These are phyloP conservation scores for Onychomys arenicola DNA, from an alignment of 2,797 vertebrate species.

Conservation along the genomic window DNA sequence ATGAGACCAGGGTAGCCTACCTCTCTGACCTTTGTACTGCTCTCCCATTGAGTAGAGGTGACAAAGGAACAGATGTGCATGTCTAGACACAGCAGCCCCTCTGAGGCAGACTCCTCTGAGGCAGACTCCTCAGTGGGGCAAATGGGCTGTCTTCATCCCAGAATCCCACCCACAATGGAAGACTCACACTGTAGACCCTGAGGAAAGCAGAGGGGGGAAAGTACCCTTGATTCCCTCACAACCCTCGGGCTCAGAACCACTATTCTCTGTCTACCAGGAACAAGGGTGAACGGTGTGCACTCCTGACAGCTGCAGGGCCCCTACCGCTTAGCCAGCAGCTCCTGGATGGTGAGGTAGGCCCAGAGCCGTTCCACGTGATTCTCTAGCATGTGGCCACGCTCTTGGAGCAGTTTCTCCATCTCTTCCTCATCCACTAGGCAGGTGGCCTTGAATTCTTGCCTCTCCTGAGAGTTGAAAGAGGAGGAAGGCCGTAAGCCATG, in stretches of 20 bases:
- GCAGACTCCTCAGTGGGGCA: background rate
- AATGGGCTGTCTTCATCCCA: background rate
- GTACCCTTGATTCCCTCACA: background rate
- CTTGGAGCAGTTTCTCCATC: conserved; percentile 88
- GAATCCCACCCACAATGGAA: background rate
- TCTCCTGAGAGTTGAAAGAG: conserved; percentile 75
- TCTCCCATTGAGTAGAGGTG: background rate
- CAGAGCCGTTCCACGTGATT: conserved; percentile 94
- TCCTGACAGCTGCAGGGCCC: fast-evolving
- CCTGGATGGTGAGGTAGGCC: conserved; percentile 96
- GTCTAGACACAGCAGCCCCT: background rate
- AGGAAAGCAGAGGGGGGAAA: background rate
- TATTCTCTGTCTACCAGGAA: background rate
- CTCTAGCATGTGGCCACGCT: conserved; percentile 94
- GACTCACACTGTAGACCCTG: conserved; percentile 46
- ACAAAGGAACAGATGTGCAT: background rate
- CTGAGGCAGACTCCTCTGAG: background rate
- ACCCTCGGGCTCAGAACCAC: background rate
- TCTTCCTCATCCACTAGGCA: conserved; percentile 85
- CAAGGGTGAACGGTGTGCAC: background rate
- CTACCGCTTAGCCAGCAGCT: conserved; percentile 93
- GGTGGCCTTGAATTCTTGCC: conserved; percentile 82
- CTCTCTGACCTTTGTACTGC: background rate
- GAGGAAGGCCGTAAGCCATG: background rate
- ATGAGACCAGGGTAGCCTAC: background rate